Percentiles rank a stretch among this genome's conserved stretches.
Conservation (phyloP, 1,140 invertebrate species). For the Pogonomyrmex barbatus region DNA sequence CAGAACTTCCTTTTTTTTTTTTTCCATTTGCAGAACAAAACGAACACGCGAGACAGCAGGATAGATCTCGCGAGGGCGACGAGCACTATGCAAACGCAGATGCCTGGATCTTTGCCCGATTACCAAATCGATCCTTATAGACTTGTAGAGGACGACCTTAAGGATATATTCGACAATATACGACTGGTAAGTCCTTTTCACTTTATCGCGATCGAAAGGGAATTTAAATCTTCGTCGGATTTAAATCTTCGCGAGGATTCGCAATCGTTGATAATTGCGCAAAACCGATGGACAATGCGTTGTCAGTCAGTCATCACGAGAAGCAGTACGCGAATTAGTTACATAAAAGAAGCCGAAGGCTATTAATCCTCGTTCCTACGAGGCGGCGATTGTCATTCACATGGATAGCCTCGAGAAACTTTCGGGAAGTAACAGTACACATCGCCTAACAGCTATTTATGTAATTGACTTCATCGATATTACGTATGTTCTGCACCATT, state of each 20-base stretch:
- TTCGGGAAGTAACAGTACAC: constrained; percentile 50
- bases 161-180: constrained; percentile 89
- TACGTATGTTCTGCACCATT: constrained; percentile 38
- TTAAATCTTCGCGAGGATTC: not conserved
- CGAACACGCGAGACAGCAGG: constrained; percentile 76
- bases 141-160: constrained; percentile 93
- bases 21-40: constrained; percentile 74
- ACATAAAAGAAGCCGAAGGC: constrained; percentile 45
- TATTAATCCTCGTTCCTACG: constrained; percentile 30
- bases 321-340: constrained; percentile 22
- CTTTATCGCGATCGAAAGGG: not conserved
- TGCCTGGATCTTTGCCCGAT: constrained; percentile 91
- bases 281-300: constrained; percentile 7
- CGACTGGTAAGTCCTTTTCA: constrained; percentile 89
- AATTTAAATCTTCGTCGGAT: not conserved
- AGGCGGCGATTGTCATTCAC: constrained; percentile 28
- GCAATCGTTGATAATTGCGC: not conserved
- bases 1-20: constrained; percentile 47
- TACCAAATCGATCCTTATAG: constrained; percentile 94
- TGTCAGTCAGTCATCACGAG: not conserved
- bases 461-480: constrained; percentile 63
- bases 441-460: constrained; percentile 39
- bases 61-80: constrained; percentile 84
- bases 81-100: constrained; percentile 89
- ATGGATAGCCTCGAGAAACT: constrained; percentile 45